phyloP scores from a whole-genome alignment of 2,113 vertebrate species.

The Solenodon paradoxus region DNA sequence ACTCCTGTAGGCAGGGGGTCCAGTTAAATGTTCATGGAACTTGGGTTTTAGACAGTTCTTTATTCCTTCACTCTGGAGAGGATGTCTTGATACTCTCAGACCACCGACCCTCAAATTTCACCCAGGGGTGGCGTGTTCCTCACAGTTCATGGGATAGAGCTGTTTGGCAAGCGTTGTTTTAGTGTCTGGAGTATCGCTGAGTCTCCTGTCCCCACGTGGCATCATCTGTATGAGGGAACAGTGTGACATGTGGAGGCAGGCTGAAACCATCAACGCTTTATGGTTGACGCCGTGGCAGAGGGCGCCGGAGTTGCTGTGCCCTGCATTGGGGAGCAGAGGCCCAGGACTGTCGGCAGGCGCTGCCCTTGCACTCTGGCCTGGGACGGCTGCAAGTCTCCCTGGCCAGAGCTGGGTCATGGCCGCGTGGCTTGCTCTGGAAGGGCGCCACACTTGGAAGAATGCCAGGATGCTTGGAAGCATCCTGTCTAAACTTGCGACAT shows the following conservation, averaged over 20 bases:
- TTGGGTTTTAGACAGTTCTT: no score
- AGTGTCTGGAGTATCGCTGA: neutral
- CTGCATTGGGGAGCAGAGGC: no score
- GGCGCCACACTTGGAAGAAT: neutral
- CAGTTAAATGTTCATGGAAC: neutral
- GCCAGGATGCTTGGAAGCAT: neutral
- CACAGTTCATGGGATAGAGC: no score
- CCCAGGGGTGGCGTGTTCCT: neutral
- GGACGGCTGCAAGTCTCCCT: no score
- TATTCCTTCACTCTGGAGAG: neutral
- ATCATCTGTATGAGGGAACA: fast-evolving
- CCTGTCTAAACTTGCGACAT: fast-evolving
- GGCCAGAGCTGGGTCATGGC: neutral
- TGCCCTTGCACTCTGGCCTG: no score
- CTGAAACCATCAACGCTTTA: neutral
- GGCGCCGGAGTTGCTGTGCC: neutral
- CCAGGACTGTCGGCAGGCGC: no score
- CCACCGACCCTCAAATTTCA: neutral
- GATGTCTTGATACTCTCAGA: neutral
- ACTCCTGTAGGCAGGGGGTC: neutral
- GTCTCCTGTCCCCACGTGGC: no score
- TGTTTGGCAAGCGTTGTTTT: neutral
- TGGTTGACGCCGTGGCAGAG: neutral
- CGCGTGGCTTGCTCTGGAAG: neutral
- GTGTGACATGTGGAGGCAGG: no score